Base-by-base conservation (phyloP, 1,140 invertebrate genomes). In the Delia radicum region DNA sequence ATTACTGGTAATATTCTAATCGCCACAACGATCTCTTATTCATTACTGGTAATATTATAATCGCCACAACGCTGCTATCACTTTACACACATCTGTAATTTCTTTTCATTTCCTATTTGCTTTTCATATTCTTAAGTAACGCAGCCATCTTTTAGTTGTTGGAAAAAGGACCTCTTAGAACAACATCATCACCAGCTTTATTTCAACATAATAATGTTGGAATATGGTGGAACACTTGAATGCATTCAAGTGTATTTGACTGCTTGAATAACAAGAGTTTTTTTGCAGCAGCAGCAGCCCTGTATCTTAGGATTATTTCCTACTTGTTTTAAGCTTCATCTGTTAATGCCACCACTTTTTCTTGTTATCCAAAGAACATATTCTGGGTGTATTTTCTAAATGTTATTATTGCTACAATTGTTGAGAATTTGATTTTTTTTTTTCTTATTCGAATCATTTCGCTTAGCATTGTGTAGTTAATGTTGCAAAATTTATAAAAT, bases 151-250 rank as follows among this genome's bases (percentile, higher is more conserved):
- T 33, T 69, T 12, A 69, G 65, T 21, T 33, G 65, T 33, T 69
- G 13, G 29, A 55, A 37, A 37, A 69, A 69, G 65, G 29, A 69
- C 65, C 65, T 33, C 65, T 69, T 69, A 69, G 37, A 69, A 69
- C 37, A 69, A 69, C 65, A 69, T 69, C 65, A 69, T 69, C 21
- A 33, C 65, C 65, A 69, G 65, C 18, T 69, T 69, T 18, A 69
- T 31, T 69, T 21, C 65, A 33, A 21, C 15, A 18, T 21, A 55
- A 15, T 55, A 55, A 55, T 55, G 18, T 18, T 33, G n/a, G 29
- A 69, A 69, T 69, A 69, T 33, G 65, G 65, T 33, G 65, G 65
- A 69, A 55, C 31, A 69, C 65, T 69, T 69, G 65, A 69, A 69
- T 69, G 65, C 65, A 69, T 69, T 69, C 29, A 69, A 69, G 65